Evolutionary conservation across 2,113 vertebrate genomes (phyloP), one percentile per base, ranked within the genome.

Genomic region (Psilopogon haemacephalus): DNA sequence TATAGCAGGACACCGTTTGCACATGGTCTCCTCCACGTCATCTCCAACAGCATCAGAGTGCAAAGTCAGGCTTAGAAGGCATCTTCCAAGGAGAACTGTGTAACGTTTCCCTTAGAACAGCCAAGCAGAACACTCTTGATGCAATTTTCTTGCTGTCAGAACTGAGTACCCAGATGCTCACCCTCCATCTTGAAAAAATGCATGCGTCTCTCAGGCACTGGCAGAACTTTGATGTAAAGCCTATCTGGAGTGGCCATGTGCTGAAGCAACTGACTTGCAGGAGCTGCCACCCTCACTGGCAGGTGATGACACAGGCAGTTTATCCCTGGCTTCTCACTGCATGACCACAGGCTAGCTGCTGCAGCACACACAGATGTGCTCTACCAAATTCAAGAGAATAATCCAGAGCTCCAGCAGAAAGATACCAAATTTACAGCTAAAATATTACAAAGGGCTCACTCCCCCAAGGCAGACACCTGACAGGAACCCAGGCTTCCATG

Each of bases 101-200:
- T 0, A 8, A 50, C 1, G 0, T 0, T 35, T 50, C 60, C 28
- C 40, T 58, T 30, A 27, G 0, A 1, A 58, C 13, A n/a, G 69
- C 50, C 35, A 35, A 56, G 70, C 65, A 89, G 44, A 69, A 37
- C 10, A 2, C 15, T 33, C 60, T 42, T 30, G 40, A 46, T 26
- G 70, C 23, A 15, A 0, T 35, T 26, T 32, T 64, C 38, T 28
- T 64, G 40, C 46, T 24, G 12, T 10, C 27, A 62, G 63, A 85
- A 44, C 26, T 0, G 3, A 80, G 70, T 11, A 28, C 52, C 30
- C 59, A 65, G 21, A 48, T 42, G 52, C 27, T 64, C 11, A 1
- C 20, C 35, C 33, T 8, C 38, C 27, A 46, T 9, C 46, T 73
- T 70, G 40, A 20, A 65, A 59, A 87, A 76, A 38, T 0, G 23